phyloP scores from a whole-genome alignment of 2,113 vertebrate species.

The Sinosuthora webbiana region DNA sequence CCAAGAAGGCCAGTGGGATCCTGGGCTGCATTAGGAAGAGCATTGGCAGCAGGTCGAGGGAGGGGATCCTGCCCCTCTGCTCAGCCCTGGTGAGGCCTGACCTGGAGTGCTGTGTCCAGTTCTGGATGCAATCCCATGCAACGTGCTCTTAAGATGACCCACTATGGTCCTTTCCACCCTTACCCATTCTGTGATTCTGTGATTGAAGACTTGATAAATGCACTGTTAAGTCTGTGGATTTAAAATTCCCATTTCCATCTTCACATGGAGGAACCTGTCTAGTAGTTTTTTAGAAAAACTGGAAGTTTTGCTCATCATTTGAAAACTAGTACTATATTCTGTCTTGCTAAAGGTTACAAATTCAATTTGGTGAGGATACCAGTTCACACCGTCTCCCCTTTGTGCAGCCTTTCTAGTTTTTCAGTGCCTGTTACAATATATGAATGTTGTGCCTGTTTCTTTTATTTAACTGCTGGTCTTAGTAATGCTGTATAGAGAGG shows the following conservation, averaged over 20 bases:
- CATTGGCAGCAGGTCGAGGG: fast-evolving
- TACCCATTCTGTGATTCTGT: not conserved
- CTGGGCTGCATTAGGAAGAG: not conserved
- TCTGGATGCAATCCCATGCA: not conserved
- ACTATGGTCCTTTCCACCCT: not conserved
- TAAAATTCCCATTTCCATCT: not conserved
- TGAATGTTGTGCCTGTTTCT: not conserved
- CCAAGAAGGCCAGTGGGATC: not conserved
- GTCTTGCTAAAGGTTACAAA: not conserved
- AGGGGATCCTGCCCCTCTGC: not conserved
- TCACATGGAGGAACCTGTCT: not conserved
- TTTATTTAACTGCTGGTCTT: not conserved
- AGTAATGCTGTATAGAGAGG: not conserved
- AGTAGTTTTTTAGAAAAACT: not conserved
- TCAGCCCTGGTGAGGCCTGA: not conserved
- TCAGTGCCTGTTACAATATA: not conserved
- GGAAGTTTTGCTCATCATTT: not conserved
- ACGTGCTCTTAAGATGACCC: not conserved
- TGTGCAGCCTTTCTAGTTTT: not conserved
- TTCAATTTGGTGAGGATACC: not conserved
- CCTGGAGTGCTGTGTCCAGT: not conserved
- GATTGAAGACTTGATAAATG: not conserved
- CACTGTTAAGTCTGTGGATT: not conserved
- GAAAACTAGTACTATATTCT: not conserved
- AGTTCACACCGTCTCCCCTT: not conserved